Conservation (phyloP, 2,797 vertebrate species). For the Chelmon rostratus region DNA sequence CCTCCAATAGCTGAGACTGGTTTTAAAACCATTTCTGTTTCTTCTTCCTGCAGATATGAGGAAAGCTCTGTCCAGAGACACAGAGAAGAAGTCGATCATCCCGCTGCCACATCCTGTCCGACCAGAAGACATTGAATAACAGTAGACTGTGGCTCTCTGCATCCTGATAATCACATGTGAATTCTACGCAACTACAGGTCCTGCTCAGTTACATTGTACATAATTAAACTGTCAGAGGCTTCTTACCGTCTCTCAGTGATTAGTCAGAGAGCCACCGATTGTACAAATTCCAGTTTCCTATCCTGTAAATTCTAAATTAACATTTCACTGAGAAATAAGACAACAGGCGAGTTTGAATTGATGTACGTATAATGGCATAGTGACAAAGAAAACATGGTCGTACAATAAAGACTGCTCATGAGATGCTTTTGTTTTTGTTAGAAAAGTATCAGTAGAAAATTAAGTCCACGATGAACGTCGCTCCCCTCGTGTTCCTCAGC, state of each 20-base stretch:
- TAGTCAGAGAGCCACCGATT: slow-evolving; percentile 63
- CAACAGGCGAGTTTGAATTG: slow-evolving; percentile 4
- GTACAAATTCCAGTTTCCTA: background rate
- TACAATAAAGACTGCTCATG: slow-evolving; percentile 46
- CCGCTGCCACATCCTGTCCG: slow-evolving; percentile 95
- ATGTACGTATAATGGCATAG: slow-evolving; percentile 52
- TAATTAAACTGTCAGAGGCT: slow-evolving; percentile 11
- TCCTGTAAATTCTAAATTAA: slow-evolving; percentile 53
- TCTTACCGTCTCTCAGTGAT: background rate
- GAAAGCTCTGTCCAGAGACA: slow-evolving; percentile 95
- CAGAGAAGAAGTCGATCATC: slow-evolving; percentile 96
- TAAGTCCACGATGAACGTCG: background rate
- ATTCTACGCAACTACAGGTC: slow-evolving; percentile 2
- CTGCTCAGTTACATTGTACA: slow-evolving; percentile 48
- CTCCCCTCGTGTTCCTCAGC: background rate
- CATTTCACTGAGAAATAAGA: slow-evolving; percentile 39
- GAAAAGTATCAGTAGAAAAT: slow-evolving; percentile 47
- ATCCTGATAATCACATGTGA: background rate
- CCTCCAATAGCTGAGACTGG: background rate
- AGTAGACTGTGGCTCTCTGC: slow-evolving; percentile 78
- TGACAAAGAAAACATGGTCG: slow-evolving; percentile 26
- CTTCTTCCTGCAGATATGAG: slow-evolving; percentile 92
- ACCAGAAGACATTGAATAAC: slow-evolving; percentile 97
- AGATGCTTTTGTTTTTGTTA: slow-evolving; percentile 35
- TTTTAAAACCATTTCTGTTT: rapidly evolving